Evolutionary conservation across 2,888 invertebrate species (phyloP).

Genomic region (Tenodera sinensis): DNA sequence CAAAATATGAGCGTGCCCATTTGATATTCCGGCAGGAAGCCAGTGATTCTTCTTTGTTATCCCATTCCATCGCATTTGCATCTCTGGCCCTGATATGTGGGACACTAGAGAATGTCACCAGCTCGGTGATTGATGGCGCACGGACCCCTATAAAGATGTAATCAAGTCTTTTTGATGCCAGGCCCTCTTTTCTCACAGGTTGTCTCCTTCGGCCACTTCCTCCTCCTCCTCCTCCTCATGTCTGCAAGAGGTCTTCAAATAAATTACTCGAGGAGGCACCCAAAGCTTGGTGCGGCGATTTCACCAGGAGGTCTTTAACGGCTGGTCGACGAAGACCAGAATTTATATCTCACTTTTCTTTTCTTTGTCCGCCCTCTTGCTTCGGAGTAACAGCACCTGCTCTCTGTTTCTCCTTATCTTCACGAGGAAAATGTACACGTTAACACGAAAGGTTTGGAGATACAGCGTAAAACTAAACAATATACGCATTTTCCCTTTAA

Average conservation of each 20-base stretch:
- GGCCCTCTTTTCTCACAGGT: neutral
- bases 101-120: neutral
- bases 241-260: neutral
- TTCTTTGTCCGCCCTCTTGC: neutral
- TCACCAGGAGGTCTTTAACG: neutral
- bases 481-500: too few relatives aligned
- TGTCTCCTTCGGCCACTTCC: neutral
- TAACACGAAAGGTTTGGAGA: too few relatives aligned
- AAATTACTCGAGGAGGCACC: neutral
- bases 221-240: neutral
- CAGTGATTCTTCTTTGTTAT: neutral
- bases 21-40: neutral
- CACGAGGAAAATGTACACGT: too few relatives aligned
- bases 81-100: constrained; percentile 1
- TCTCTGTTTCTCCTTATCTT: neutral
- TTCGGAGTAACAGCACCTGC: neutral
- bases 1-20: neutral
- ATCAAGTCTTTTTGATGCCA: constrained; percentile 18
- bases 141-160: constrained; percentile 18
- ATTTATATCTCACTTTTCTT: neutral
- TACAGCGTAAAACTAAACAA: too few relatives aligned
- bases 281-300: neutral
- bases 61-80: neutral
- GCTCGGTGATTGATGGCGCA: neutral
- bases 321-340: neutral